Conservation (phyloP, 2,888 invertebrate genomes). For the Drosophila infuscata region DNA sequence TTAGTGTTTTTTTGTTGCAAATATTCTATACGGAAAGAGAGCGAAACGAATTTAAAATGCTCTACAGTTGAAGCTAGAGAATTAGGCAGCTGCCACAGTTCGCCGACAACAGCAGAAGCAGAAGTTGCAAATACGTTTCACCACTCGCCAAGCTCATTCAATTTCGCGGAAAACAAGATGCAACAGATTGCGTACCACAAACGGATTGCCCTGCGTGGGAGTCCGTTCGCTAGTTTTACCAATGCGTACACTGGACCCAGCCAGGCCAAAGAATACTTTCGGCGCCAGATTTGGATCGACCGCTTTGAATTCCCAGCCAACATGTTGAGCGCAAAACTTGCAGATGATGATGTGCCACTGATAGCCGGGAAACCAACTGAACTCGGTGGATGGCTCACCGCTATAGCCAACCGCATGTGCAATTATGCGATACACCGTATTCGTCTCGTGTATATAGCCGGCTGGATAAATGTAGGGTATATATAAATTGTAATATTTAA, state of each 20-base stretch:
- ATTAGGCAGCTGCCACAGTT: slow-evolving; percentile 21
- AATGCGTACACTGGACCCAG: slow-evolving; percentile 86
- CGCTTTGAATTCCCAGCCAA: slow-evolving; percentile 94
- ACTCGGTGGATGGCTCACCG: slow-evolving; percentile 88
- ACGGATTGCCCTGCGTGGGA: slow-evolving; percentile 62
- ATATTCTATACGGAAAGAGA: slow-evolving; percentile 16
- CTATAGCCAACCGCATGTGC: slow-evolving; percentile 86
- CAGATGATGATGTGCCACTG: slow-evolving; percentile 93
- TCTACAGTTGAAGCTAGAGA: slow-evolving; percentile 18
- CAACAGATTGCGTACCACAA: slow-evolving; percentile 75
- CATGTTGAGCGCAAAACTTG: slow-evolving; percentile 88
- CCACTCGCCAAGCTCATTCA: slow-evolving; percentile 76
- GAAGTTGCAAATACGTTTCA: slow-evolving; percentile 70
- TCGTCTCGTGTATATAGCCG: slow-evolving; percentile 92
- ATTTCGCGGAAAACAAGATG: slow-evolving; percentile 68
- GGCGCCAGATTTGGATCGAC: slow-evolving; percentile 87
- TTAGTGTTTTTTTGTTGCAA: slow-evolving; percentile 4
- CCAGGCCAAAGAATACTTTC: slow-evolving; percentile 90
- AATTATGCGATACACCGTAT: slow-evolving; percentile 88
- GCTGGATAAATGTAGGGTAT: slow-evolving; percentile 71
- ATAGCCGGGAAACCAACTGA: slow-evolving; percentile 95
- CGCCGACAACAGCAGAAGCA: slow-evolving; percentile 41
- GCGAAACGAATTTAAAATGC: slow-evolving; percentile 57
- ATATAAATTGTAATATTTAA: neutral
- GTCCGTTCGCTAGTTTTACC: slow-evolving; percentile 62